Conservation (phyloP, 2,888 invertebrate genomes). For the Diaphora mendica region DNA sequence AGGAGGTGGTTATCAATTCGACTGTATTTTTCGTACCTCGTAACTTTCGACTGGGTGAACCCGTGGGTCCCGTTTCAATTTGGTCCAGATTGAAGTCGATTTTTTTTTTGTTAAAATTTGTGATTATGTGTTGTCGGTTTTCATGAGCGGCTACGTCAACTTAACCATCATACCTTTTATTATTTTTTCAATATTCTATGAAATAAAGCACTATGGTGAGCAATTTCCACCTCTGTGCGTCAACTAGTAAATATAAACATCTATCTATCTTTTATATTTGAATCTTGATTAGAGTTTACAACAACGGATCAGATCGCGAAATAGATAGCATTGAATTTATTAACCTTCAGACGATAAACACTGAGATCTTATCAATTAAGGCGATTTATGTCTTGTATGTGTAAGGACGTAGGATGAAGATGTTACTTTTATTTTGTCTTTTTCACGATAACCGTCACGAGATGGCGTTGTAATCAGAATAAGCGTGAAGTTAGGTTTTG, state of each 20-base stretch:
- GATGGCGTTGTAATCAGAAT: constrained; percentile 45
- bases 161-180: too few relatives aligned
- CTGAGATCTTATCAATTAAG: constrained; percentile 43
- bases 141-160: too few relatives aligned
- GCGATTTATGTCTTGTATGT: constrained; percentile 41
- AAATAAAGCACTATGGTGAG: background rate
- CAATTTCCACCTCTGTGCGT: background rate
- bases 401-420: constrained; percentile 45
- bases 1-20: too few relatives aligned
- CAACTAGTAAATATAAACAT: background rate
- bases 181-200: too few relatives aligned
- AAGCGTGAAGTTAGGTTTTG: background rate
- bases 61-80: too few relatives aligned
- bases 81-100: too few relatives aligned
- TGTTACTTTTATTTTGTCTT: constrained; percentile 37
- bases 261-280: constrained; percentile 8
- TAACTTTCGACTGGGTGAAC: too few relatives aligned
- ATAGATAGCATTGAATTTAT: constrained; percentile 47
- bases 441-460: constrained; percentile 31
- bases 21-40: too few relatives aligned
- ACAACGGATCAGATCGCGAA: constrained; percentile 39
- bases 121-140: too few relatives aligned
- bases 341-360: constrained; percentile 46
- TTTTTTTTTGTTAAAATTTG: too few relatives aligned
- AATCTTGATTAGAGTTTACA: constrained; percentile 37